Evolutionary conservation across 2,113 vertebrate genomes (phyloP).

Genomic region (Cavia aperea): DNA sequence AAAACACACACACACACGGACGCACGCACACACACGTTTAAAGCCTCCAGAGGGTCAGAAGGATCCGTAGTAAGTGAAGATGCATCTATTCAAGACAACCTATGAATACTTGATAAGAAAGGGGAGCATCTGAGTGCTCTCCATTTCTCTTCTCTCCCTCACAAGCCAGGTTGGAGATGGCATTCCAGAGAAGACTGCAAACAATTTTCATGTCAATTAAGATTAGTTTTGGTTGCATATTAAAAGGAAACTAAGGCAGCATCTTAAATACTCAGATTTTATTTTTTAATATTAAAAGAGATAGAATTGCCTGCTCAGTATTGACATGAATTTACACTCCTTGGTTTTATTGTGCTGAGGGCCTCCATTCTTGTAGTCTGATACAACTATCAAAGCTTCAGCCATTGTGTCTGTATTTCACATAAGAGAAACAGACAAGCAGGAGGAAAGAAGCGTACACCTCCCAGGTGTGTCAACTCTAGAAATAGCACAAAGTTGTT

Average conservation of each 20-base stretch:
- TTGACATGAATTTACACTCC: not conserved
- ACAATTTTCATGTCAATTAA: not conserved
- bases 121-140: not conserved
- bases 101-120: not conserved
- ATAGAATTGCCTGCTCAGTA: not conserved
- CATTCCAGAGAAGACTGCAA: not conserved
- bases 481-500: not conserved
- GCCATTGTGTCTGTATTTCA: not conserved
- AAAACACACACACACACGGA: not conserved
- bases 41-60: not conserved
- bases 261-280: not conserved
- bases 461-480: not conserved
- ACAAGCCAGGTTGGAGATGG: not conserved
- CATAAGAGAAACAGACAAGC: not conserved
- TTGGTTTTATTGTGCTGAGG: not conserved
- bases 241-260: constrained; percentile 14
- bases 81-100: not conserved
- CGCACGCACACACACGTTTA: too few relatives aligned
- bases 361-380: not conserved
- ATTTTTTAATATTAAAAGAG: not conserved
- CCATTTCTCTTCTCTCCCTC: not conserved
- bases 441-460: not conserved
- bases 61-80: not conserved
- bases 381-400: not conserved
- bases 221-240: not conserved